Base-by-base conservation (phyloP, 1,140 invertebrate species). In the Plodia interpunctella region DNA sequence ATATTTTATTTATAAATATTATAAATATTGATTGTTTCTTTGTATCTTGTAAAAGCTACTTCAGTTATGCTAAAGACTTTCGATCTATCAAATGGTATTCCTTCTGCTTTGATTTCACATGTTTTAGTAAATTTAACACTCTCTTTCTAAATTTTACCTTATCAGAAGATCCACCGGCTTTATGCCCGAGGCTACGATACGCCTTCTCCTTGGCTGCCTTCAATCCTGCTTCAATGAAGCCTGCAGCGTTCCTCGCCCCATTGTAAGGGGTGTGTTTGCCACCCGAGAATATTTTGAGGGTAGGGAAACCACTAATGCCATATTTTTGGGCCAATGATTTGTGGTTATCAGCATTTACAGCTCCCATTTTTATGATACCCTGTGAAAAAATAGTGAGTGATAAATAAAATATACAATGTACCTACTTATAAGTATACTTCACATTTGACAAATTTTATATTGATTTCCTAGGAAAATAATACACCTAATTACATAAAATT, bases 291-390 rank as follows among this genome's bases (percentile, higher is more conserved):
- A 99, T 94, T 90, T 99, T 99, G 60, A 99, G 95, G 0, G 98
- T 99, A 17, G 98, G 98, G 83, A 99, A 99, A 57, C 98, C 98
- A 74, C 92, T 90, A 49, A 99, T 94, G 55, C 94, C 94, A 91
- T 94, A 99, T 77, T 94, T 94, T 19, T 93, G 91, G 19, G 93
- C 95, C 13, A 99, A 80, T 15, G 94, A 94, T 74, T 95, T 94
- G 76, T 99, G 94, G 20, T 96, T 93, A 87, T 99, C 97, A 15
- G 95, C 96, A 92, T 99, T 95, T 0, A 99, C 94, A 8, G 96
- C 97, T 49, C 97, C 98, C 51, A 99, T 95, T 93, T 99, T 99
- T 0, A 96, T 94, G 17, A 99, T 90, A 62, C 98, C 98, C 94
- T 96, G 66, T 19, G 44, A 49, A 35, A 49, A 44, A 56, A 63